Evolutionary conservation across 1,140 invertebrate genomes (phyloP).

Genomic region (Orussus abietinus): DNA sequence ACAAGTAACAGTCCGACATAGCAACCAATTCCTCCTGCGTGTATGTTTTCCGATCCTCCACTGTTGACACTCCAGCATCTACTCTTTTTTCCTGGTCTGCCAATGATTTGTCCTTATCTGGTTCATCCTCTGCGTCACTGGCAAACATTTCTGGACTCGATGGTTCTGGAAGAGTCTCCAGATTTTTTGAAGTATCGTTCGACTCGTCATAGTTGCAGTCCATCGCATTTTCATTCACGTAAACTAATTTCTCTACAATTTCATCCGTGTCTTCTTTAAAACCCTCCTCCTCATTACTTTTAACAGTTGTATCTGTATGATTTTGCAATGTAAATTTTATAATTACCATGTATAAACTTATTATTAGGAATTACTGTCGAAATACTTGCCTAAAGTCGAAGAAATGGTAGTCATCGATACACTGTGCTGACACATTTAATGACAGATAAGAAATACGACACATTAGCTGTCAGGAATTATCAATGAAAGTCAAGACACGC

Average conservation of each 20-base stretch:
- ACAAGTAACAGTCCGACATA: constrained; percentile 32
- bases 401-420: no score
- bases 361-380: not conserved
- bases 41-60: constrained; percentile 25
- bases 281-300: constrained; percentile 14
- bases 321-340: constrained; percentile 3
- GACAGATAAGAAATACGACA: no score
- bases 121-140: constrained; percentile 37
- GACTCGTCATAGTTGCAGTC: constrained; percentile 32
- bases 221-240: constrained; percentile 35
- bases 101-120: constrained; percentile 11
- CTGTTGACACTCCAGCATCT: not conserved
- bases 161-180: constrained; percentile 13
- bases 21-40: constrained; percentile 33
- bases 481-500: no score
- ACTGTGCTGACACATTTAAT: no score
- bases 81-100: constrained; percentile 4
- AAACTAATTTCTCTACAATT: constrained; percentile 12
- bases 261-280: constrained; percentile 2
- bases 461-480: no score
- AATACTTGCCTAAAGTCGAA: no score
- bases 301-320: constrained; percentile 11
- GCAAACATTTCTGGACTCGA: constrained; percentile 48
- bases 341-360: not conserved
- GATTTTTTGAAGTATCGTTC: constrained; percentile 8